These are phyloP conservation scores for Otolemur garnettii DNA, from an alignment of 2,113 vertebrate species.

Conservation along the genomic window DNA sequence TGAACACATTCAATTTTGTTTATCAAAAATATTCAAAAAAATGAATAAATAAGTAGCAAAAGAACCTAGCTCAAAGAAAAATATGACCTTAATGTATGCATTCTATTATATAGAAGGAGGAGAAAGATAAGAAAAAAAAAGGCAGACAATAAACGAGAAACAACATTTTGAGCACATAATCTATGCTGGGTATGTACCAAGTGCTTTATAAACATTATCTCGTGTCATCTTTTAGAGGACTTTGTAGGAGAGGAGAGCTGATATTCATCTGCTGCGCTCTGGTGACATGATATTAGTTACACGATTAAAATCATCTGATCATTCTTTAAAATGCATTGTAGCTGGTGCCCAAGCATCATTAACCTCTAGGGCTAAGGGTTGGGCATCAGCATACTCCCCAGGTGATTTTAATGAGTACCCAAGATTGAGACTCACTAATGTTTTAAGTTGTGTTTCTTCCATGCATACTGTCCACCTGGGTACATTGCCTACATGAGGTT, in stretches of 20 bases:
- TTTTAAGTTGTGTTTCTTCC: not conserved
- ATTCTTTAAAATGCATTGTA: not conserved
- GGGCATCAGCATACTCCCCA: not conserved
- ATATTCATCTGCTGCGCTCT: fast-evolving
- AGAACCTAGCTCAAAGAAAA: not conserved
- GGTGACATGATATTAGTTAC: not conserved
- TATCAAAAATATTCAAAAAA: not conserved
- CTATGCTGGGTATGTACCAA: not conserved
- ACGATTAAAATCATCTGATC: not conserved
- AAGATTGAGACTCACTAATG: not conserved
- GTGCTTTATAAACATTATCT: not conserved
- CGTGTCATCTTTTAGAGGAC: not conserved
- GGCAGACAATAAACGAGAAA: not conserved
- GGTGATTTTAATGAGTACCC: not conserved
- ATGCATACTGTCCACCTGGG: not conserved
- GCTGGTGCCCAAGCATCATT: not conserved
- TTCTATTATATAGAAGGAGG: not conserved
- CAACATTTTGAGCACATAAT: not conserved
- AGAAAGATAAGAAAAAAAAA: not conserved
- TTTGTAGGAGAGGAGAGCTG: no score
- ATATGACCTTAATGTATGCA: not conserved
- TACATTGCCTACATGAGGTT: not conserved
- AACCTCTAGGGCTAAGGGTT: not conserved
- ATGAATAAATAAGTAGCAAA: not conserved
- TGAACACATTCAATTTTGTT: not conserved